Percentiles rank a stretch among this genome's conserved stretches.
phyloP scores from a whole-genome alignment of 2,797 vertebrate species.

The Leontopithecus rosalia region DNA sequence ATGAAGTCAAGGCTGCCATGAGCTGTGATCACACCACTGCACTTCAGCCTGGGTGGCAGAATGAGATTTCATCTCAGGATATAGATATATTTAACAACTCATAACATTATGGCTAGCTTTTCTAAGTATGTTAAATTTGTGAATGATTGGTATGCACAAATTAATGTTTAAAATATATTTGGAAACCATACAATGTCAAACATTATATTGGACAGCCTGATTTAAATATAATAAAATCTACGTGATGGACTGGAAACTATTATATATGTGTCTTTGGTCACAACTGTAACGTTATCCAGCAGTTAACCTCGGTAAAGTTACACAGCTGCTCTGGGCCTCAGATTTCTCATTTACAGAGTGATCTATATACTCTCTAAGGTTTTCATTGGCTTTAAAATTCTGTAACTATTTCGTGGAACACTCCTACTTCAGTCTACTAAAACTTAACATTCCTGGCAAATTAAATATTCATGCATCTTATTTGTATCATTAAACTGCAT shows the following conservation, averaged over 20 bases:
- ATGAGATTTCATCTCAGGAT: not conserved
- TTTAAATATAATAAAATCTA: not conserved
- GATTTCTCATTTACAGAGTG: not conserved
- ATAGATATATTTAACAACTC: not conserved
- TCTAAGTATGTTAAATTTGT: not conserved
- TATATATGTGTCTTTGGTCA: not conserved
- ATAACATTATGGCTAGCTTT: not conserved
- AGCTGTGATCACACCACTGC: not conserved
- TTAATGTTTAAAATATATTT: not conserved
- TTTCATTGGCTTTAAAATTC: not conserved
- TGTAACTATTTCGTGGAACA: not conserved
- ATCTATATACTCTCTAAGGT: not conserved
- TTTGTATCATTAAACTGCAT: conserved; percentile 7
- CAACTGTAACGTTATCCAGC: not conserved
- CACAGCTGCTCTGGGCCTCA: not conserved
- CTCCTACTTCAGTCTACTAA: not conserved
- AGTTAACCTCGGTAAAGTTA: not conserved
- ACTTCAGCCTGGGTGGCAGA: not conserved
- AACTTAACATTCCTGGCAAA: not conserved
- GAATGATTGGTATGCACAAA: not conserved
- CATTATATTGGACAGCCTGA: not conserved
- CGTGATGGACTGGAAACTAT: not conserved
- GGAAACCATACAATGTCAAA: not conserved
- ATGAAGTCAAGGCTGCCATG: not conserved
- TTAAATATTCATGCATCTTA: not conserved